phyloP scores from a whole-genome alignment of 2,797 vertebrate species.

The Hypotaenidia okinawae region DNA sequence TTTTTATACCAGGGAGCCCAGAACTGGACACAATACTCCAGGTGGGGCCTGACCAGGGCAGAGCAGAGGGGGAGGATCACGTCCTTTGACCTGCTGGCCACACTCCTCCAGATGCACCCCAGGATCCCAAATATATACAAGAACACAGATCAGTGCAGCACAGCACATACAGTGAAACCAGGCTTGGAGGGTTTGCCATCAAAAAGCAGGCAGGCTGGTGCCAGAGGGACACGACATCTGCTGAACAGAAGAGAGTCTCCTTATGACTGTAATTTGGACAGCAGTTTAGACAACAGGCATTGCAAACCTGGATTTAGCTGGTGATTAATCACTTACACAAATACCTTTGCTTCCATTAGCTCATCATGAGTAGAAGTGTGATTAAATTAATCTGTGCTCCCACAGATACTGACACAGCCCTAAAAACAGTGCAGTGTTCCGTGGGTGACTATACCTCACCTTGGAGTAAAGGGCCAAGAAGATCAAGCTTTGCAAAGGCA shows the following conservation, averaged over 20 bases:
- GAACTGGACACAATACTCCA: too few relatives aligned
- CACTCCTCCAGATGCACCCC: too few relatives aligned
- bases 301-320: neutral
- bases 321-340: neutral
- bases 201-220: neutral
- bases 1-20: too few relatives aligned
- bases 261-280: neutral
- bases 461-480: neutral
- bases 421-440: neutral
- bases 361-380: neutral
- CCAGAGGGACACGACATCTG: neutral
- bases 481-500: neutral
- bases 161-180: neutral
- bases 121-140: neutral
- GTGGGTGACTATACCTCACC: neutral
- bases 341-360: constrained; percentile 3
- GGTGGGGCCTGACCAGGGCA: too few relatives aligned
- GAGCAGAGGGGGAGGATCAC: too few relatives aligned
- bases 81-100: too few relatives aligned
- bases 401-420: neutral
- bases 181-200: neutral
- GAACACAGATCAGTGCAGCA: neutral
- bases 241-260: neutral
- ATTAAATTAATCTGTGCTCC: neutral
- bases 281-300: neutral